Conservation (phyloP, 2,888 invertebrate species). For the Nephrotoma guestfalica region DNA sequence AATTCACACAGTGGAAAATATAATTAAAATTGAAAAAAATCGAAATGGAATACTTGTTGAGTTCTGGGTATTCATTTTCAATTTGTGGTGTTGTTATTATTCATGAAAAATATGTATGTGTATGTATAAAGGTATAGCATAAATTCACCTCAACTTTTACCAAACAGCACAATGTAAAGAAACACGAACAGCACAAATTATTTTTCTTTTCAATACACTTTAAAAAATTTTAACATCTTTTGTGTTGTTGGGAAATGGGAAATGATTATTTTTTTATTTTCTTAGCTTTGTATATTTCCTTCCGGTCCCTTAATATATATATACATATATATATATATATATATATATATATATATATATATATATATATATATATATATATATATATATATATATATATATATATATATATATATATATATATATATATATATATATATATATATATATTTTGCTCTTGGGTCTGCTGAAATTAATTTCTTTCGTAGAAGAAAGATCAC, state of each 20-base stretch:
- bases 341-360: no score
- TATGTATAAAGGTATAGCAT: neutral
- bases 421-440: no score
- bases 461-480: neutral
- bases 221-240: neutral
- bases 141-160: neutral
- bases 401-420: no score
- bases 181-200: neutral
- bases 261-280: neutral
- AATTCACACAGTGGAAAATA: neutral
- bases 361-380: no score
- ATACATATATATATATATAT: no score
- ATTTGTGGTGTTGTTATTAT: neutral
- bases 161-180: neutral
- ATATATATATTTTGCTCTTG: neutral
- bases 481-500: neutral
- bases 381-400: no score
- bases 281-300: neutral
- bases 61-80: neutral
- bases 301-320: neutral
- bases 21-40: neutral
- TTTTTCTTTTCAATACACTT: neutral
- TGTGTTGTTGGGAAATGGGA: neutral
- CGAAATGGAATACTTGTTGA: neutral
- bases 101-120: neutral